A percentile compares a stretch with the other conserved stretches of the same genome.
phyloP scores from a whole-genome alignment of 1,140 invertebrate genomes.

The Periplaneta americana region DNA sequence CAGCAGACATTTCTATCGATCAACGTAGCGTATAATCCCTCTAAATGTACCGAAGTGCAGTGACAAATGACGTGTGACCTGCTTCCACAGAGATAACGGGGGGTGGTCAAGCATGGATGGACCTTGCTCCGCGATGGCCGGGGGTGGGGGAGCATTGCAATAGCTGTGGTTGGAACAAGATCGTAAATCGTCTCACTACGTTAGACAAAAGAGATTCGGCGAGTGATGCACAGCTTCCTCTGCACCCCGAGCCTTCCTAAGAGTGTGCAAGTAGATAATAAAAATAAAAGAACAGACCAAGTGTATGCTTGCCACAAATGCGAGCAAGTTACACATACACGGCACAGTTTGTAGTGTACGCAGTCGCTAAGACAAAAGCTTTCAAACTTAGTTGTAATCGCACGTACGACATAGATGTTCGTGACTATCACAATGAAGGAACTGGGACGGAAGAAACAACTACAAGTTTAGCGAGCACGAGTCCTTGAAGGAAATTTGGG shows the following conservation, averaged over 20 bases:
- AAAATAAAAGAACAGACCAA: neutral
- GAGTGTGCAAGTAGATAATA: neutral
- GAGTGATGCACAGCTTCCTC: neutral
- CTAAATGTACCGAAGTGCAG: neutral
- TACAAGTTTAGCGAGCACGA: too few species aligned
- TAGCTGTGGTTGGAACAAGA: neutral
- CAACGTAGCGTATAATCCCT: neutral
- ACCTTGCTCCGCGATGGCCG: neutral
- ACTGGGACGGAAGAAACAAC: too few species aligned
- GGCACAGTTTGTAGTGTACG: too few species aligned
- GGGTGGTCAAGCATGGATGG: neutral
- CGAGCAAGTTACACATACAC: neutral
- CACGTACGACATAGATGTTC: too few species aligned
- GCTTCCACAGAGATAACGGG: neutral
- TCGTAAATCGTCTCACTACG: neutral
- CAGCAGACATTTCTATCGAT: neutral
- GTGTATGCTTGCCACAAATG: neutral
- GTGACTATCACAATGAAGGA: too few species aligned
- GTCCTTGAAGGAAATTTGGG: too few species aligned
- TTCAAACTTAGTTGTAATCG: too few species aligned
- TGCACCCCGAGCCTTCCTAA: neutral
- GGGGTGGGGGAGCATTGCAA: neutral
- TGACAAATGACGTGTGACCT: neutral
- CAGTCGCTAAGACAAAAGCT: too few species aligned
- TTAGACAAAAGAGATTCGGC: neutral